Conservation (phyloP, 1,140 invertebrate species). For the Leptinotarsa undecemlineata region DNA sequence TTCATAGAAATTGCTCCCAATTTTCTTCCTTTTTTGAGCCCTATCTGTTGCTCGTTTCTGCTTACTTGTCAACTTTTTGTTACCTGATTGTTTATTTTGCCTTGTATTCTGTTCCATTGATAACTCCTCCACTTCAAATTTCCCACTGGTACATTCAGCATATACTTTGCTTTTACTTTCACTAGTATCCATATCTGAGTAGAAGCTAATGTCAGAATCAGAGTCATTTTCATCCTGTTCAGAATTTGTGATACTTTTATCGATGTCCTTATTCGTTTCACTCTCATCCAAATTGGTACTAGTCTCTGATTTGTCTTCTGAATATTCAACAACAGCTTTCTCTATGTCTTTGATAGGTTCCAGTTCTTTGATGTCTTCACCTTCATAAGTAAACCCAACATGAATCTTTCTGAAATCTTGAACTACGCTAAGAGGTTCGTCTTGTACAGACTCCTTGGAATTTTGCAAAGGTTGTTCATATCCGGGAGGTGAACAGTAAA, state of each 20-base stretch:
- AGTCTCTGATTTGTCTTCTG: conserved; percentile 55
- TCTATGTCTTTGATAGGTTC: conserved; percentile 60
- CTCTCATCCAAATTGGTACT: conserved; percentile 14
- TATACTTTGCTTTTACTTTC: conserved; percentile 56
- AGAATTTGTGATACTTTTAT: conserved; percentile 45
- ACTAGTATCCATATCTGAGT: conserved; percentile 64
- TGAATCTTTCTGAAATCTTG: conserved; percentile 84
- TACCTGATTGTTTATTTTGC: conserved; percentile 24
- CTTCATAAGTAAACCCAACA: conserved; percentile 72
- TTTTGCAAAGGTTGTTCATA: conserved; percentile 64
- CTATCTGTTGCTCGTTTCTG: conserved; percentile 76
- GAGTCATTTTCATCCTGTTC: conserved; percentile 39
- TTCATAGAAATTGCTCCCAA: conserved; percentile 93
- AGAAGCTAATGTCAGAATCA: conserved; percentile 63
- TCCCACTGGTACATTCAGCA: conserved; percentile 37
- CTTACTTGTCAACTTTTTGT: conserved; percentile 72
- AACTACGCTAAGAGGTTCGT: conserved; percentile 59
- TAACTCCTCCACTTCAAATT: conserved; percentile 40
- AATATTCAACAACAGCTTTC: conserved; percentile 57
- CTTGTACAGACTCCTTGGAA: conserved; percentile 51
- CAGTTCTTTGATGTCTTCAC: conserved; percentile 67
- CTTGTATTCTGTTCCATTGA: conserved; percentile 17
- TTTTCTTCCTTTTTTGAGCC: conserved; percentile 78
- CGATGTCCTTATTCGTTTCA: conserved; percentile 49
- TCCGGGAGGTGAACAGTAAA: conserved; percentile 84